Base-by-base conservation (phyloP, 1,140 invertebrate species). In the Maniola jurtina region DNA sequence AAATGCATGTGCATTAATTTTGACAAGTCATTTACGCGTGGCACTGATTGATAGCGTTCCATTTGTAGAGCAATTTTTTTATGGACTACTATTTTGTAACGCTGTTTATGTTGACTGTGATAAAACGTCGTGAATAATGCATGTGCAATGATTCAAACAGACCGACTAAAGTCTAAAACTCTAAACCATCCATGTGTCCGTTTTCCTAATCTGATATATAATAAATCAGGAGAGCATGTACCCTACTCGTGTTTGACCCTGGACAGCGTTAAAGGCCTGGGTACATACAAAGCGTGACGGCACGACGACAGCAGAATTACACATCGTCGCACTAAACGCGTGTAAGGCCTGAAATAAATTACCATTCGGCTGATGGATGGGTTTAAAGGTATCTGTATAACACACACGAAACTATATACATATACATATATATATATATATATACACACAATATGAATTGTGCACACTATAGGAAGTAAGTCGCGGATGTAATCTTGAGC, bases 1-100 rank as follows among this genome's bases (percentile, higher is more conserved):
- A 25, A 25, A 63, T 45, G 45, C 56, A 69, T 70, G 70, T 68
- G 71, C 68, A 73, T 68, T 59, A 62, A 64, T 59, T 73, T 70
- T 71, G 74, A 79, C 73, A 73, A 64, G 72, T 70, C 66, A 76
- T 75, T 81, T 79, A 66, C 61, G 54, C 69, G 70, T 59, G 64
- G 69, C 73, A 65, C 64, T 81, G 77, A 80, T 83, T 74, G 68
- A 83, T 81, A 66, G 70, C 63, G 66, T 64, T 69, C 71, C 70
- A 81, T 77, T 81, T 78, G 66, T 38, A 64, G 35, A 61, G 55
- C 68, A 67, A 38, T 55, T 75, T 75, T 78, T 80, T 79, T 73
- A 71, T 66, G 61, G 61, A 61, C 35, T 61, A 57, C 64, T 66
- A 77, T 72, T 76, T 73, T 68, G 59, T 65, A 64, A 67, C 59